phyloP scores from a whole-genome alignment of 2,888 invertebrate species.

The Ophonus ardosiacus region DNA sequence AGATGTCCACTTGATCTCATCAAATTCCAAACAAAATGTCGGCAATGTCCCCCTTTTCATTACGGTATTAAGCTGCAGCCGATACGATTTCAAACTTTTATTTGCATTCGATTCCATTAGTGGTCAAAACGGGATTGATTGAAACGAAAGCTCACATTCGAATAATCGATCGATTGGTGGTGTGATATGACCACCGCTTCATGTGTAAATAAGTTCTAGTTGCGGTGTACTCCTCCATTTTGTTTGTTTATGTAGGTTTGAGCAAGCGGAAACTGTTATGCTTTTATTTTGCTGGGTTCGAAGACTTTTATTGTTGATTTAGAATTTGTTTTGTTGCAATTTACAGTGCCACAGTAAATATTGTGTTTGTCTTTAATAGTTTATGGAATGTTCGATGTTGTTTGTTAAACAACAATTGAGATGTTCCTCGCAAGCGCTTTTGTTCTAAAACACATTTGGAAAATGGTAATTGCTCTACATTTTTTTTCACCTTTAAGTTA shows the following conservation, averaged over 20 bases:
- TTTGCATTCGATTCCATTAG: not conserved
- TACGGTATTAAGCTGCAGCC: not conserved
- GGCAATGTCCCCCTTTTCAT: not conserved
- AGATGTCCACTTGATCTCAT: no score
- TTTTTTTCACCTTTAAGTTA: no score
- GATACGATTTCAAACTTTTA: not conserved
- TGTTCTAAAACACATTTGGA: not conserved
- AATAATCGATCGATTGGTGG: not conserved
- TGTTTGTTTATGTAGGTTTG: conserved; percentile 3
- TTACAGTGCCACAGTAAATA: not conserved
- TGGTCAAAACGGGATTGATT: not conserved
- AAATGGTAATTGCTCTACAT: no score
- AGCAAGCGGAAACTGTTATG: not conserved
- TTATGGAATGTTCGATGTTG: not conserved
- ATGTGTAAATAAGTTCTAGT: conserved; percentile 41
- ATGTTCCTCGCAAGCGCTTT: not conserved
- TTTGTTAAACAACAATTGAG: not conserved
- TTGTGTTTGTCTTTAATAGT: not conserved
- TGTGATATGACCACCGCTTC: conserved; percentile 2
- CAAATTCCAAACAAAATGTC: not conserved
- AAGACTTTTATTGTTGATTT: conserved; percentile 13
- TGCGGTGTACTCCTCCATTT: not conserved
- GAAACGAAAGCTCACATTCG: not conserved
- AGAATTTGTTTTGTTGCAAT: conserved; percentile 13
- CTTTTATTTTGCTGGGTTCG: not conserved